A percentile compares a stretch with the other conserved stretches of the same genome.
Conservation (phyloP, 1,140 invertebrate species). For the Lasioglossum baleicum region DNA sequence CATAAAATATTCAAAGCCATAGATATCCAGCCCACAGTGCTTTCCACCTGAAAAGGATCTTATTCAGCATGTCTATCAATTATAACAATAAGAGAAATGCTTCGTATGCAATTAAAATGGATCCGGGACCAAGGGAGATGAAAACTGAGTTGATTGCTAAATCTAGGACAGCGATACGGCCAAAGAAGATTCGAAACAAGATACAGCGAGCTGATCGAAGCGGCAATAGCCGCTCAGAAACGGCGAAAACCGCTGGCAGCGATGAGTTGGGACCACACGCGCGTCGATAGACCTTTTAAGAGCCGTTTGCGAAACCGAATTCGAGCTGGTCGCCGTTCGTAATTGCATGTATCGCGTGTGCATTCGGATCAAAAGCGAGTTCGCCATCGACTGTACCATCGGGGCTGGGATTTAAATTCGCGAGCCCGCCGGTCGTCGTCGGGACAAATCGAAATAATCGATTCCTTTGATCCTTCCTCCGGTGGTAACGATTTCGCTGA, state of each 20-base stretch:
- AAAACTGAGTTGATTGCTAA: no score
- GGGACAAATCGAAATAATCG: slow-evolving; percentile 11
- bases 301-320: slow-evolving; percentile 61
- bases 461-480: not conserved
- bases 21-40: no score
- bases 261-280: slow-evolving; percentile 61
- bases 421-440: not conserved
- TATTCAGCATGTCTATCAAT: no score
- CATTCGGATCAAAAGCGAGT: slow-evolving; percentile 41
- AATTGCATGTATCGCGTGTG: slow-evolving; percentile 53
- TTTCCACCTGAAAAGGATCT: no score
- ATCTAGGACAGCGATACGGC: no score
- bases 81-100: no score
- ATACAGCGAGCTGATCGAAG: no score
- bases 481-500: slow-evolving; percentile 9
- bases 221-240: not conserved
- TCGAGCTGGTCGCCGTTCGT: slow-evolving; percentile 35
- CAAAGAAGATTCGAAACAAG: no score
- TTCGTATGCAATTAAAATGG: no score
- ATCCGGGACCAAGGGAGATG: no score
- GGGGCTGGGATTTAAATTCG: not conserved
- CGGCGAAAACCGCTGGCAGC: slow-evolving; percentile 43
- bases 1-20: no score
- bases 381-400: not conserved
- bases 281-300: slow-evolving; percentile 52